Evolutionary conservation across 2,888 invertebrate genomes (phyloP).

Genomic region (Dorcus hopei): DNA sequence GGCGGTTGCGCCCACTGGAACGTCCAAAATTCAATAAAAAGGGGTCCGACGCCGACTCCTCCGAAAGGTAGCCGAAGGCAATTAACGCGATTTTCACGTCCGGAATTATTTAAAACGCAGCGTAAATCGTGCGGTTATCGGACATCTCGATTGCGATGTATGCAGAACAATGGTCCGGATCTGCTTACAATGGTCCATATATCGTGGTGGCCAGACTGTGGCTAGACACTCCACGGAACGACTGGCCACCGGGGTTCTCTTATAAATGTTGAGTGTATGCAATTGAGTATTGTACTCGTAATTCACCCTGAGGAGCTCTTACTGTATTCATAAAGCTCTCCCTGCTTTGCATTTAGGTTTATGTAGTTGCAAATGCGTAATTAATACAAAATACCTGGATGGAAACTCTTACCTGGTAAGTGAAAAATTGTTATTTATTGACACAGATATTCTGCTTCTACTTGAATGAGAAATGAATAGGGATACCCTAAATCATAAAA

Average conservation of each 20-base stretch:
- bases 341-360: no score
- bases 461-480: no score
- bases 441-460: no score
- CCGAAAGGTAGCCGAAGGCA: constrained; percentile 1
- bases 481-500: no score
- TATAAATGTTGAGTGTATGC: not conserved
- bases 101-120: constrained; percentile 39
- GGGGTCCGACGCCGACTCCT: no score
- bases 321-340: no score
- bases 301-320: no score
- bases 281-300: not conserved
- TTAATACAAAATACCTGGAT: no score
- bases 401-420: no score
- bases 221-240: constrained; percentile 23
- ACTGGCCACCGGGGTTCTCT: constrained; percentile 11
- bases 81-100: constrained; percentile 33
- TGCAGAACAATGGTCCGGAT: constrained; percentile 39
- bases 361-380: no score
- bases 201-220: constrained; percentile 24
- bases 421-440: no score
- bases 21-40: no score
- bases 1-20: not conserved
- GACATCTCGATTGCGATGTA: constrained; percentile 33
- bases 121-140: constrained; percentile 41
- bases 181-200: constrained; percentile 42